Base-by-base conservation (phyloP, 1,140 invertebrate genomes). In the Drosophila miranda region DNA sequence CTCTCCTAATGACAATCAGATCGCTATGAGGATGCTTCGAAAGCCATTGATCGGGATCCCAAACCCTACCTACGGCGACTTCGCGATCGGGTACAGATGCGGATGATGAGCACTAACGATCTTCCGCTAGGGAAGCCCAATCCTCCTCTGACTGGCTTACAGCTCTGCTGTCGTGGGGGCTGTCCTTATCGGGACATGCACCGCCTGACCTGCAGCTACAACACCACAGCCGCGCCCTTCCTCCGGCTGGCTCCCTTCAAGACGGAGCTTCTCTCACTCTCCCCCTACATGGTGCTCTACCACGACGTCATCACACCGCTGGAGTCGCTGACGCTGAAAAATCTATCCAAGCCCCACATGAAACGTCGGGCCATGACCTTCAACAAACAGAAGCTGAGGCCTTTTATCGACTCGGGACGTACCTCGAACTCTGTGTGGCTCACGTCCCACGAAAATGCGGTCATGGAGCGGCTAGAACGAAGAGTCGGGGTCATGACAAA, bases 241-340 rank as follows among this genome's bases (percentile, higher is more conserved):
- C n/a, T 74, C 13, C 28, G 16, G 0, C 19, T 75, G 19, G 70
- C 71, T 0, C 70, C 71, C 3, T 41, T 75, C 13, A 75, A 75
- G 34, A 50, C 6, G 30, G 71, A 75, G 30, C 14, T 75, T 0
- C 44, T 75, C 6, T 74, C 71, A 1, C 13, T 53, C 1, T 23
- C 56, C 5, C 71, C 71, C 0, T 59, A 50, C 3, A 38, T 75
- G 0, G 30, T 50, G 14, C 16, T 75, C 13, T 44, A 52, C 16
- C 71, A 75, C 14, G 54, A 66, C 4, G 41, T 66, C 0, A 3
- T 75, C 6, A 0, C 7, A 26, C 23, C 9, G 28, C 26, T n/a
- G 2, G 38, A 14, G 4, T 0, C 1, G 14, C 16, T 0, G 23
- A n/a, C 13, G 62, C 11, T 44, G 9, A 2, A 23, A 0, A 2